Evolutionary conservation across 2,113 vertebrate genomes (phyloP), one percentile per base, ranked within the genome.

Genomic region (Progne subis): DNA sequence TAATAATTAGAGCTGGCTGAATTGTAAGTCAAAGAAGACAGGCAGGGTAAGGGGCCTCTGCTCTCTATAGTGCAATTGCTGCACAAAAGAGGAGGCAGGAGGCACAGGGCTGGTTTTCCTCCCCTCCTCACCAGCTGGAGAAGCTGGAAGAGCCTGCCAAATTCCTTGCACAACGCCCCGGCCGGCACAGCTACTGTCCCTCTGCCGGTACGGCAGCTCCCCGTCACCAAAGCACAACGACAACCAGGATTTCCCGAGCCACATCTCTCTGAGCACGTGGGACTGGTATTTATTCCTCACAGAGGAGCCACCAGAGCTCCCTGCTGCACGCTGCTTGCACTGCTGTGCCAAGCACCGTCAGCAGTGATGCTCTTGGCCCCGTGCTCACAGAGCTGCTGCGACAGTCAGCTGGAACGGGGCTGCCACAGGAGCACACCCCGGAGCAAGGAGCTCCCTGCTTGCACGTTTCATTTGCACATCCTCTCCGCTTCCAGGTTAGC

Each of bases 1-100:
- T 92, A 97, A 95, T 94, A 97, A 96, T 94, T 91, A 95, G 76
- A 82, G 91, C 80, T 70, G 52, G 60, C 31, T 94, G 72, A 93
- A 93, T 60, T 71, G 56, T 88, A 91, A 94, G 68, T 94, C 94
- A 68, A 59, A 75, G 65, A 84, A 17, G 60, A 83, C 72, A 92
- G 34, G 64, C 80, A 83, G 88, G 57, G 31, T 71, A 76, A 70
- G 77, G n/a, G 77, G 77, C 74, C 84, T 79, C 86, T 89, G 81
- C 70, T 75, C 72, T 89, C 57, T 68, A 0, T 2, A 69, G 49
- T 15, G 52, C 61, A 64, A 87, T 57, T 65, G 1, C 61, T 79
- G 80, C 76, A 78, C 86, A 82, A 56, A 77, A 69, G 41, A 79
- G 70, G 79, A 91, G 68, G 59, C 69, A 72, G 77, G 46, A 88